Conservation (phyloP, 2,888 invertebrate species). For the Flexamia atlantica region DNA sequence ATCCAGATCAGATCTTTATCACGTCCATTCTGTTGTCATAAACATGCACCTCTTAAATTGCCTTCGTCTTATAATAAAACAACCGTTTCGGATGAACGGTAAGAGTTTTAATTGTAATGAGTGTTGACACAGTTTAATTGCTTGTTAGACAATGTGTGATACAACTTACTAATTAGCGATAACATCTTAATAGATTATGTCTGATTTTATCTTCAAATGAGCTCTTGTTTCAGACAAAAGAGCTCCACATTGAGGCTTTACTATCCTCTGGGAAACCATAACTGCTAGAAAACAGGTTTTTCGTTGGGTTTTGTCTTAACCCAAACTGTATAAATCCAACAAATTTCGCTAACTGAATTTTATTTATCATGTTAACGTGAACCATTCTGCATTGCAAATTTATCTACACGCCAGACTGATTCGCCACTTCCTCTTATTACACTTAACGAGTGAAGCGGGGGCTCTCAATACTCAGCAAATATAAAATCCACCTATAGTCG, state of each 20-base stretch:
- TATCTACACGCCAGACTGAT: no score
- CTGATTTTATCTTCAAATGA: slow-evolving; percentile 5
- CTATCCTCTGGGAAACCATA: no score
- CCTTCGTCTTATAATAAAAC: not conserved
- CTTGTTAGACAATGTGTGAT: not conserved
- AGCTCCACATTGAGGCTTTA: not conserved
- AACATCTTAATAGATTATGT: not conserved
- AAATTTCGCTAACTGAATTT: no score
- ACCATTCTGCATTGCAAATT: no score
- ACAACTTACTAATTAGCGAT: slow-evolving; percentile 8
- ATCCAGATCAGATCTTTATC: slow-evolving; percentile 28
- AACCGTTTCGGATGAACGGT: not conserved
- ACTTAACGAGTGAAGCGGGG: no score
- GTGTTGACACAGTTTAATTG: slow-evolving; percentile 1
- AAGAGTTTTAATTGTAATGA: not conserved
- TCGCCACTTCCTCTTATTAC: no score
- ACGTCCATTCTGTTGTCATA: slow-evolving; percentile 37
- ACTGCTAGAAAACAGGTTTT: no score
- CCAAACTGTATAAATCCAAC: no score
- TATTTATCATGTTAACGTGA: no score
- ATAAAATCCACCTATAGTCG: no score
- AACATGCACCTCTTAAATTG: slow-evolving; percentile 40
- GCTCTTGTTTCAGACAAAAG: not conserved
- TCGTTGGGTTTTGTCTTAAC: no score
- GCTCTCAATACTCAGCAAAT: no score